A percentile compares a stretch with the other conserved stretches of the same genome.
Evolutionary conservation across 1,140 invertebrate genomes (phyloP).

Genomic region (Solenopsis fugax): DNA sequence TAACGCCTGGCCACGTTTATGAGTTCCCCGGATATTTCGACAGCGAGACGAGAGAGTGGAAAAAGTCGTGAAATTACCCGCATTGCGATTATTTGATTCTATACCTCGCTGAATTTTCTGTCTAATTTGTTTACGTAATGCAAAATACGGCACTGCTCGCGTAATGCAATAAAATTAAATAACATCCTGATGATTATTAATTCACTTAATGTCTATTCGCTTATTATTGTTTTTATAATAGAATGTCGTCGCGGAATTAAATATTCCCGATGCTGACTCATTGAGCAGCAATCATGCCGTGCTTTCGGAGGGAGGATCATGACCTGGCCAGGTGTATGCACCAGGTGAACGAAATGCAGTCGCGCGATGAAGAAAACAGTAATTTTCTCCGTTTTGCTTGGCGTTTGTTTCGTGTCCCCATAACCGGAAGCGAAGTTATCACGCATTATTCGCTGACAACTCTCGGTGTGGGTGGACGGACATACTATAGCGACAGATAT

Average conservation of each 20-base stretch:
- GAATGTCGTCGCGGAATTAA: neutral
- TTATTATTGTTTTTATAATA: neutral
- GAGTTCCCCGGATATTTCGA: constrained; percentile 27
- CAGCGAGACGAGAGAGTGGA: constrained; percentile 1
- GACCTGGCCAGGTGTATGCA: constrained; percentile 65
- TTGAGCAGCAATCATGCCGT: neutral
- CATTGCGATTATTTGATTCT: neutral
- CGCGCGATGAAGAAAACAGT: constrained; percentile 53
- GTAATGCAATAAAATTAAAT: neutral
- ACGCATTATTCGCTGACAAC: constrained; percentile 53
- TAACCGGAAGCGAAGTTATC: constrained; percentile 73
- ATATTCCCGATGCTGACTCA: neutral
- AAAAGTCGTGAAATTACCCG: constrained; percentile 56
- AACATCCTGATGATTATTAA: neutral
- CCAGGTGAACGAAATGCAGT: constrained; percentile 67
- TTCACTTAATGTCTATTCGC: neutral
- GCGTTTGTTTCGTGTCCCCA: constrained; percentile 66
- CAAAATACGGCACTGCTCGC: neutral
- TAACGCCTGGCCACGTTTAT: constrained; percentile 56
- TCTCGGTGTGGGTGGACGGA: constrained; percentile 61
- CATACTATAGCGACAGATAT: constrained; percentile 55
- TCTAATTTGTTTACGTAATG: constrained; percentile 2
- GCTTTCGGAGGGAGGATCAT: neutral
- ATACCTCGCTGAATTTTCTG: neutral
- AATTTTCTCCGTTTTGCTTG: constrained; percentile 64